Conservation (phyloP, 2,113 vertebrate species). For the Ramphastos sulfuratus region DNA sequence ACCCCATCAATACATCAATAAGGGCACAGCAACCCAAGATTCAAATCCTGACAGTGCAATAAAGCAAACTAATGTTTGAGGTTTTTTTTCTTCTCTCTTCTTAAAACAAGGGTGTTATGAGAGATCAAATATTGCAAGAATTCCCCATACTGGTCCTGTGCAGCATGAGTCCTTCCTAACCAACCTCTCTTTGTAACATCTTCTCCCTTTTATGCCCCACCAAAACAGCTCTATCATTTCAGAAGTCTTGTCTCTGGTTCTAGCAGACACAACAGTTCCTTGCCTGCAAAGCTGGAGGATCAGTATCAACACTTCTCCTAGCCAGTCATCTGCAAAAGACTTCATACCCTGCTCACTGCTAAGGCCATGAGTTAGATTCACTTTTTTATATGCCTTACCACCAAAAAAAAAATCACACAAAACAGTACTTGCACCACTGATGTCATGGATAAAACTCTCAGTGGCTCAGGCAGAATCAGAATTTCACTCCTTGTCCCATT, state of each 20-base stretch:
- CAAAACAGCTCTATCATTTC: neutral
- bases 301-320: neutral
- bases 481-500: neutral
- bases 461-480: neutral
- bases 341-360: neutral
- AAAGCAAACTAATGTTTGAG: neutral
- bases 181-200: neutral
- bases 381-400: neutral
- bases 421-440: neutral
- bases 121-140: neutral
- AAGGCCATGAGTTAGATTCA: neutral
- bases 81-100: neutral
- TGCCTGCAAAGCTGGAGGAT: neutral
- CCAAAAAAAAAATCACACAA: neutral
- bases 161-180: neutral
- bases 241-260: neutral
- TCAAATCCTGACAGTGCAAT: neutral
- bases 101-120: neutral
- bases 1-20: constrained; percentile 4
- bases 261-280: neutral
- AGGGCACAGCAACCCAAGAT: neutral
- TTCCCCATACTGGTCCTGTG: neutral
- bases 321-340: neutral
- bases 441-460: neutral
- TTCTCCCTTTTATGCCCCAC: neutral